These are phyloP conservation scores for Vireo altiloquus DNA, from an alignment of 2,113 vertebrate genomes.

Conservation along the genomic window DNA sequence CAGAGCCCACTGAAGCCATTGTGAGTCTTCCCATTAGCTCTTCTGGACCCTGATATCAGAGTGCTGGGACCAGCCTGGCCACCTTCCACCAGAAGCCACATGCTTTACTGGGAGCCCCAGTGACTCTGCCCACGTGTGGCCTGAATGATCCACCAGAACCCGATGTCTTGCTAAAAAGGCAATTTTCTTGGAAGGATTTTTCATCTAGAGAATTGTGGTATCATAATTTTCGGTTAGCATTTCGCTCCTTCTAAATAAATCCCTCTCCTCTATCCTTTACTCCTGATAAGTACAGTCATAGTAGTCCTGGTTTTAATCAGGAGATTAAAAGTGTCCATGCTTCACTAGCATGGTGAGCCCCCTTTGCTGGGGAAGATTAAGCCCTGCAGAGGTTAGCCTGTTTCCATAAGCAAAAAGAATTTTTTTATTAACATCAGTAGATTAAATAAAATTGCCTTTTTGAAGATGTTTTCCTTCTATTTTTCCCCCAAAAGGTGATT, in stretches of 20 bases:
- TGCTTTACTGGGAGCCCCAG: not conserved
- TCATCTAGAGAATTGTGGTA: not conserved
- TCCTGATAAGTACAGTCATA: not conserved
- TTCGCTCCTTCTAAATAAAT: not conserved
- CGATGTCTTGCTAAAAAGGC: not conserved
- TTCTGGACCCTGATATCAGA: not conserved
- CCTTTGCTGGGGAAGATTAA: not conserved
- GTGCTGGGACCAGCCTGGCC: not conserved
- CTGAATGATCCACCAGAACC: not conserved
- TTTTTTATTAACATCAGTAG: not conserved
- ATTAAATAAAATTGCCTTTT: not conserved
- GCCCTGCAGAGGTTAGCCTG: not conserved
- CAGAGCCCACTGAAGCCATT: not conserved
- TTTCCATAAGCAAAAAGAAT: not conserved
- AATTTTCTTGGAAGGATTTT: not conserved
- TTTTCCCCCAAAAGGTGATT: not conserved
- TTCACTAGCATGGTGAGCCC: not conserved
- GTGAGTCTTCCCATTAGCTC: not conserved
- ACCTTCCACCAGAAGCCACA: not conserved
- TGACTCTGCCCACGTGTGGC: not conserved
- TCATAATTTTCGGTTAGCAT: not conserved
- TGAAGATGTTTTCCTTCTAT: not conserved
- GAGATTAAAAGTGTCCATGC: not conserved
- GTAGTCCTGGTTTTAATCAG: not conserved
- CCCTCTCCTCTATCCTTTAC: not conserved